Evolutionary conservation across 2,113 vertebrate genomes (phyloP).

Genomic region (Colaptes auratus): DNA sequence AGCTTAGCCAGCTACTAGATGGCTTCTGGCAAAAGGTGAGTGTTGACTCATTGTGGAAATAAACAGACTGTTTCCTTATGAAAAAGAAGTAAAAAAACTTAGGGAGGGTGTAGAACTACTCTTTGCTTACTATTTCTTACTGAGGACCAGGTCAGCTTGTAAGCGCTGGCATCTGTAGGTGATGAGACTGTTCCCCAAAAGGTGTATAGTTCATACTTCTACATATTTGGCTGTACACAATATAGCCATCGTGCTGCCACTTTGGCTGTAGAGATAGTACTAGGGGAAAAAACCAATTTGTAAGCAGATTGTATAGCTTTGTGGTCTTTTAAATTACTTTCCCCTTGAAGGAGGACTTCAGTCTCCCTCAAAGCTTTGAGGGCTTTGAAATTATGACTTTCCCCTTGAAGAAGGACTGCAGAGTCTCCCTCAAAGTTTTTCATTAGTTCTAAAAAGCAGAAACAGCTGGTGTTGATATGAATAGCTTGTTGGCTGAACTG

Average conservation of each 20-base stretch:
- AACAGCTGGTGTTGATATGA: constrained; percentile 73
- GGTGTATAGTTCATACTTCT: not conserved
- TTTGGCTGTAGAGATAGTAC: not conserved
- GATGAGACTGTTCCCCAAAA: not conserved
- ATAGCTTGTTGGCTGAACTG: constrained; percentile 64
- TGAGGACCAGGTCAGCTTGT: not conserved
- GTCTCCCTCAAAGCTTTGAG: constrained; percentile 27
- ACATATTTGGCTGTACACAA: not conserved
- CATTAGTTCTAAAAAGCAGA: constrained; percentile 68
- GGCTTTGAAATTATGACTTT: not conserved
- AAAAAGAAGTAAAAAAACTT: not conserved
- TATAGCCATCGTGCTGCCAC: not conserved
- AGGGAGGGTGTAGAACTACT: not conserved
- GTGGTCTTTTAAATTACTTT: not conserved
- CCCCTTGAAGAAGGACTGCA: not conserved
- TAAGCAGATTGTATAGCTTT: not conserved
- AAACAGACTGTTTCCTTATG: not conserved
- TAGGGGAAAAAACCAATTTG: not conserved
- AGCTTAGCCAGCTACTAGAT: constrained; percentile 73
- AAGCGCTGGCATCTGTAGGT: not conserved
- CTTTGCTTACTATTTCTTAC: not conserved
- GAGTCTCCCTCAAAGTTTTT: constrained; percentile 57
- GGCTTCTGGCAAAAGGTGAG: constrained; percentile 76
- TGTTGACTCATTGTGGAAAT: not conserved
- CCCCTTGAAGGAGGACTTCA: not conserved